Base-by-base conservation (phyloP, 1,140 invertebrate species). In the Megalopta genalis region DNA sequence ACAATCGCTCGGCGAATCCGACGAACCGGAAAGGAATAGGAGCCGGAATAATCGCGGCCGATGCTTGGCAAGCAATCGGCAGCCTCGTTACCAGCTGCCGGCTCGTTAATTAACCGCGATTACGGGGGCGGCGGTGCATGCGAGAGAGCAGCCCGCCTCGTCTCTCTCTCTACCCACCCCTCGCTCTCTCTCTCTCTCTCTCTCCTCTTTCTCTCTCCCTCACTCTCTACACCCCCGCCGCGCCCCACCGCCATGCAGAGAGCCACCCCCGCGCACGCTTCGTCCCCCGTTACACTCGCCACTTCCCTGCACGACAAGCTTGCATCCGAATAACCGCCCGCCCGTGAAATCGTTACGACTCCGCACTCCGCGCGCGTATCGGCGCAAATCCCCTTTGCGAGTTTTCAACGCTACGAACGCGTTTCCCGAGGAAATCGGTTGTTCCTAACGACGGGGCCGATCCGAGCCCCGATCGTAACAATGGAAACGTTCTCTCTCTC, bases 41-140 rank as follows among this genome's bases (percentile, higher is more conserved):
- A 76, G 71, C 82, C 83, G 84, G 86, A 85, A 87, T 86, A 89
- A 89, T 86, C 88, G 87, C 71, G 86, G 87, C 81, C 84, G 86
- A 86, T 83, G 84, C 81, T 73, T 84, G 84, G 82, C 85, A 81
- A 80, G 88, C 88, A 90, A 90, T 90, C 89, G 88, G 88, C 87
- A 87, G 88, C 82, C 89, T 90, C 88, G 89, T 90, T 90, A 90
- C 87, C 86, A 81, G 70, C 67, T 82, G 57, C 80, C 79, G 81
- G 84, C 83, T 89, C 86, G 89, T 90, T 90, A 90, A 90, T 90
- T 90, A 89, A 89, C 89, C 88, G 82, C 89, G 89, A 90, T 90
- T 90, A 89, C 88, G 86, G 73, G 87, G 87, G 87, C 88, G 84
- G 86, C 82, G 89, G 88, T 89, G 89, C 89, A 84, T 88, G 81